Evolutionary conservation across 2,113 vertebrate genomes (phyloP), one percentile per base, ranked within the genome.

Genomic region (Tauraco erythrolophus): DNA sequence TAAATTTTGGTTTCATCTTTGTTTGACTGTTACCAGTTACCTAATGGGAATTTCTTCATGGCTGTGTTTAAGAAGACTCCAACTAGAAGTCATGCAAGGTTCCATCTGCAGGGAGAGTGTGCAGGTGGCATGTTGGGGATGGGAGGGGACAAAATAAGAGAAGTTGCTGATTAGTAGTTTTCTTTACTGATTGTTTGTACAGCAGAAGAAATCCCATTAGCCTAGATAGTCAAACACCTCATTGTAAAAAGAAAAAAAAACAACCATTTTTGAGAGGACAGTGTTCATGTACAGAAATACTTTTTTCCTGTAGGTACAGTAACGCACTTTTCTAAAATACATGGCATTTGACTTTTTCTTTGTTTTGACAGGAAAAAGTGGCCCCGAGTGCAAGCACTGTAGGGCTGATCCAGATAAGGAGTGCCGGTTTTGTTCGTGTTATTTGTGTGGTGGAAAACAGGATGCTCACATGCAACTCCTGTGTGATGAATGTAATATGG

Each of bases 401-500:
- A 99, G 99, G 95, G 99, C 99, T 77, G 99, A 99, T 96, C 99
- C 99, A 35, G 99, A 99, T 25, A 98, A 98, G 7, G 99, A 99
- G 94, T 99, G 99, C 72, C 99, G 99, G 10, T 99, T 99, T 97
- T 99, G 99, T 96, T 99, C 99, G 11, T 99, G 99, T 98, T 99
- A 98, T 85, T 98, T 99, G 84, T 99, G 99, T 84, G 99, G 99
- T 69, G 99, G 99, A 60, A 99, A 99, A 97, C 99, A 99, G 94
- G 99, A 99, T 56, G 99, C 99, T 88, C 99, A 99, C 97, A 99
- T 99, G 99, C 99, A 99, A 93, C 99, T 99, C 96, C 98, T 99
- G 13, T 99, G 99, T 97, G 99, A 99, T 88, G 99, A 99, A 98
- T 99, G 99, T 97, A 99, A 99, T 97, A 99, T 99, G 99, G 99